Evolutionary conservation across 2,113 vertebrate species (phyloP).

Genomic region (Prietella phreatophila): DNA sequence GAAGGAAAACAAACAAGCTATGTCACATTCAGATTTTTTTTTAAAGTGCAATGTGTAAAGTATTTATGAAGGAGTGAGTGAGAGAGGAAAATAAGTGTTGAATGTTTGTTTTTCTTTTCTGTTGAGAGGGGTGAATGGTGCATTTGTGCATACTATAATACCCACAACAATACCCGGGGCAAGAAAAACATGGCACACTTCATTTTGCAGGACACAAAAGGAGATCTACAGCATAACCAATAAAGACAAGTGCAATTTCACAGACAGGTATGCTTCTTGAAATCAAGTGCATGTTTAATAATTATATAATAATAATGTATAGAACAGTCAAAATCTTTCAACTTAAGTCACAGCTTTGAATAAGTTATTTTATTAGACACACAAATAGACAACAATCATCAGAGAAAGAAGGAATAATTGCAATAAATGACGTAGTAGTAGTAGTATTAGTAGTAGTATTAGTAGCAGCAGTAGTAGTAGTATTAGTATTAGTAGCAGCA

Average conservation of each 20-base stretch:
- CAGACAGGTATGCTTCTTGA: background rate
- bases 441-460: background rate
- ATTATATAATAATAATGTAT: background rate
- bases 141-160: conserved; percentile 32
- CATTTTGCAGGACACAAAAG: conserved; percentile 10
- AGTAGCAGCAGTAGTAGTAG: too few relatives aligned
- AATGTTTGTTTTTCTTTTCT: conserved; percentile 17
- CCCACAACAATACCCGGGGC: background rate
- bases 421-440: background rate
- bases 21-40: conserved; percentile 44
- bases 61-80: conserved; percentile 14
- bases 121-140: background rate
- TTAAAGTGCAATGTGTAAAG: conserved; percentile 45
- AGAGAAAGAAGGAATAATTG: conserved; percentile 1
- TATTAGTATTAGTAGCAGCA: background rate
- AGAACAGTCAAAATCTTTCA: background rate
- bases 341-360: background rate
- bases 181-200: conserved; percentile 25
- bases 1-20: conserved; percentile 62
- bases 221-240: background rate
- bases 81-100: background rate
- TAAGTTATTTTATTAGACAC: background rate
- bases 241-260: background rate
- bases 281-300: background rate
- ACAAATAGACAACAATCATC: conserved; percentile 21